phyloP scores from a whole-genome alignment of 2,797 vertebrate genomes.

The Furcifer pardalis region DNA sequence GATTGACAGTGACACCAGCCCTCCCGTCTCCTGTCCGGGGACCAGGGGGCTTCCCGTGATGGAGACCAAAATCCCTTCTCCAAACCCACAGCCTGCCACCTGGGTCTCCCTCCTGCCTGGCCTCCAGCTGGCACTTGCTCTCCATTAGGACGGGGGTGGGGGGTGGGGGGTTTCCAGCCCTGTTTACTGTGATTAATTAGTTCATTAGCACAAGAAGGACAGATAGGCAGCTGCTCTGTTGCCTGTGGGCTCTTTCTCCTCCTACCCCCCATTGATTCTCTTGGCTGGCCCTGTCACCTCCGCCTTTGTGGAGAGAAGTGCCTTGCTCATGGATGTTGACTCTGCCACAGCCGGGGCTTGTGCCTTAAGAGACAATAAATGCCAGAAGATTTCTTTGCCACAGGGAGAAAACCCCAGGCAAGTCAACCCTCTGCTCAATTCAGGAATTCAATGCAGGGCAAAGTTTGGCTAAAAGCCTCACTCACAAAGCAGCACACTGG shows the following conservation, averaged over 20 bases:
- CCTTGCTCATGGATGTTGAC: neutral
- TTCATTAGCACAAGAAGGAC: slow-evolving; percentile 54
- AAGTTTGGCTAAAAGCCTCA: too few species aligned
- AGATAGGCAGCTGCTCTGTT: slow-evolving; percentile 49
- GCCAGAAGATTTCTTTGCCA: neutral
- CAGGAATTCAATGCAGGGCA: too few species aligned
- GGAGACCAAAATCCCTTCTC: neutral
- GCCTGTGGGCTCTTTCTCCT: slow-evolving; percentile 25
- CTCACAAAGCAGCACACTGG: neutral
- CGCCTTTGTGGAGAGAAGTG: slow-evolving; percentile 46
- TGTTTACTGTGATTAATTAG: slow-evolving; percentile 29
- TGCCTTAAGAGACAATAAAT: neutral
- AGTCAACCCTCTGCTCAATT: too few species aligned
- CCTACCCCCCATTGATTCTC: neutral
- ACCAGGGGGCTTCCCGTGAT: neutral
- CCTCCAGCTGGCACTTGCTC: neutral
- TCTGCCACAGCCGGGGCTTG: slow-evolving; percentile 2
- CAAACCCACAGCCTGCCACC: neutral
- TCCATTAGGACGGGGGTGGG: neutral
- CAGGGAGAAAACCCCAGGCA: too few species aligned
- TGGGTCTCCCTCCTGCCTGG: slow-evolving; percentile 1
- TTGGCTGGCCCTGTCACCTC: slow-evolving; percentile 40
- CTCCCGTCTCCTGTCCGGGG: neutral
- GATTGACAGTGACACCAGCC: neutral
- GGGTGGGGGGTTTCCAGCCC: too few species aligned